Evolutionary conservation across 2,888 invertebrate genomes (phyloP).

Genomic region (Poecilus cupreus): DNA sequence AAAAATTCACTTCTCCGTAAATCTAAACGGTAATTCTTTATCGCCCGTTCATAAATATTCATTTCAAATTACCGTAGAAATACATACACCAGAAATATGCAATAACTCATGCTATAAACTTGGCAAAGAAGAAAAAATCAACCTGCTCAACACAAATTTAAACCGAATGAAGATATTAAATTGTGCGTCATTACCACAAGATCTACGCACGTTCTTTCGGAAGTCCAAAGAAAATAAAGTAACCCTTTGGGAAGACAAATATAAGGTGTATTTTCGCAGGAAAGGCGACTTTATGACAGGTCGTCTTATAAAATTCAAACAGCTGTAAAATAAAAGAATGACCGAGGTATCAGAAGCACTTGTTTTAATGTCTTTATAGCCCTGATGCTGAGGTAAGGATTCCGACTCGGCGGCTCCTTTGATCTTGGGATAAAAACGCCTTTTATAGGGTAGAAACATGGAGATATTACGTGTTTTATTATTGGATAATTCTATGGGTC

Average conservation of each 20-base stretch:
- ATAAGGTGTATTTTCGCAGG: constrained; percentile 33
- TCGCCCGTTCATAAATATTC: constrained; percentile 30
- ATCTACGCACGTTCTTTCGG: neutral
- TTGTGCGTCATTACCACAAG: constrained; percentile 6
- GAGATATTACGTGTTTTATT: constrained; percentile 56
- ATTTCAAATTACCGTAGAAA: neutral
- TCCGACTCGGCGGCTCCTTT: constrained; percentile 59
- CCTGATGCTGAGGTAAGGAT: constrained; percentile 37
- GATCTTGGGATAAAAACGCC: constrained; percentile 54
- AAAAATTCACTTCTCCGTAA: constrained; percentile 35
- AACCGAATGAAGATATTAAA: constrained; percentile 21
- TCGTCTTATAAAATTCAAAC: constrained; percentile 63
- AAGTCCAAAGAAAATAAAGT: neutral
- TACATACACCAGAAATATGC: constrained; percentile 4
- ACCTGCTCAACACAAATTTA: neutral
- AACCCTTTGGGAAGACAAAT: neutral
- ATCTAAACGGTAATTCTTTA: constrained; percentile 25
- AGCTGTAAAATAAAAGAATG: constrained; percentile 64
- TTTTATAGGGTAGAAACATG: constrained; percentile 51
- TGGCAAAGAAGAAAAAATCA: neutral
- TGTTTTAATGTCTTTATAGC: constrained; percentile 62
- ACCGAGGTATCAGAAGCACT: constrained; percentile 61
- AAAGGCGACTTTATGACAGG: constrained; percentile 43
- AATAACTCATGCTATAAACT: constrained; percentile 19
- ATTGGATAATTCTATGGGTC: constrained; percentile 24